Conservation (phyloP, 1,140 invertebrate genomes). For the Caenorhabditis tropicalis region DNA sequence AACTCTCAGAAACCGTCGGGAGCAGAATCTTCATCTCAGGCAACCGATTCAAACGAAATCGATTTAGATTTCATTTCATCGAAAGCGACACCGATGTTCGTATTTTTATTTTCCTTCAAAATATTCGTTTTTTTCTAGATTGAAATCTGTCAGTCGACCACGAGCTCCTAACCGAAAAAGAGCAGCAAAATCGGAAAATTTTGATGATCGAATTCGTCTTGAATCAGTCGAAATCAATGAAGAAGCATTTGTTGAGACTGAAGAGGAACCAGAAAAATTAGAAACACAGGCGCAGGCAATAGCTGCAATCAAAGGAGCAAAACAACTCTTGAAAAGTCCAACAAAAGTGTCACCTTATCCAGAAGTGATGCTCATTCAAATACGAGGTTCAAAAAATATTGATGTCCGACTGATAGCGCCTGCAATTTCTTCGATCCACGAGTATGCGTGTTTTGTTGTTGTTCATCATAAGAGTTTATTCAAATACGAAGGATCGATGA, state of each 20-base stretch:
- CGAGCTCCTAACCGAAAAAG: background rate
- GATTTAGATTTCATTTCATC: slow-evolving; percentile 6
- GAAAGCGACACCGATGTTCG: background rate
- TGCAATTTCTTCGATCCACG: background rate
- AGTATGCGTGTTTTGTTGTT: slow-evolving; percentile 25
- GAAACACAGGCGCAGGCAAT: slow-evolving; percentile 29
- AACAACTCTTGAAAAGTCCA: background rate
- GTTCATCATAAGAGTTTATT: slow-evolving; percentile 2
- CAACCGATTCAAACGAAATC: background rate
- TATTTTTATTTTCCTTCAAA: background rate
- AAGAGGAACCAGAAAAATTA: slow-evolving; percentile 9
- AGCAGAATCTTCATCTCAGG: background rate
- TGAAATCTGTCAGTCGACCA: background rate
- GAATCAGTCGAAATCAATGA: background rate
- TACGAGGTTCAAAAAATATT: slow-evolving; percentile 28
- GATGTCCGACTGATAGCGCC: slow-evolving; percentile 41
- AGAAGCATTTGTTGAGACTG: background rate
- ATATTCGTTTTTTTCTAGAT: background rate
- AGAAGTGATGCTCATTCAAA: slow-evolving; percentile 34
- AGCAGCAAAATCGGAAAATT: background rate
- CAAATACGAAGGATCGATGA: slow-evolving; percentile 33
- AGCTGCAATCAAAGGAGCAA: background rate
- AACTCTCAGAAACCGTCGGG: background rate
- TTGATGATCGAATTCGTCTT: background rate
- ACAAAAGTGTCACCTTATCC: slow-evolving; percentile 26